Percentiles rank a stretch among this genome's conserved stretches.
Conservation (phyloP, 1,140 invertebrate species). For the Drosophila asahinai region DNA sequence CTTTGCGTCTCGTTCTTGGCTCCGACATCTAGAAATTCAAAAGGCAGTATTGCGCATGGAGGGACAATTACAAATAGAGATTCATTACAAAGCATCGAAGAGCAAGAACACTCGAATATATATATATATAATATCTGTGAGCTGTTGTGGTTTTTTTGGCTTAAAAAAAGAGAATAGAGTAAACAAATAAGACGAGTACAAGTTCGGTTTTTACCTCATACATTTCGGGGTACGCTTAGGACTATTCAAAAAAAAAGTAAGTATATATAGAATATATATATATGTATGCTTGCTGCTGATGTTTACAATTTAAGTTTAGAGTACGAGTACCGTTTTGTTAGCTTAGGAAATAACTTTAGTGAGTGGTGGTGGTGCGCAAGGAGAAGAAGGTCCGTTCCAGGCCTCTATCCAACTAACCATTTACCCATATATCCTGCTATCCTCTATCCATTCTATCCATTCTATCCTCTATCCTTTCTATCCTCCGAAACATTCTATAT, state of each 20-base stretch:
- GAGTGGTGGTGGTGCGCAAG: constrained; percentile 38
- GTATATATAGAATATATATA: constrained; percentile 40
- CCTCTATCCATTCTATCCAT: neutral
- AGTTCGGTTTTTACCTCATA: constrained; percentile 34
- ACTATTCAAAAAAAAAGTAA: constrained; percentile 66
- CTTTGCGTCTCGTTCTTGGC: constrained; percentile 27
- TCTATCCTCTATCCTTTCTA: constrained; percentile 1
- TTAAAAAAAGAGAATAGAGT: constrained; percentile 13
- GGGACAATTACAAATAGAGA: constrained; percentile 73
- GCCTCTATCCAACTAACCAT: constrained; percentile 4
- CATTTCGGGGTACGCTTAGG: constrained; percentile 51
- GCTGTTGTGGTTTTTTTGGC: constrained; percentile 3
- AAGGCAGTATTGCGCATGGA: constrained; percentile 81
- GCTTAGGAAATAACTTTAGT: constrained; percentile 66
- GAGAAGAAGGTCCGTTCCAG: constrained; percentile 16
- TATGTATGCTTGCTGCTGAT: constrained; percentile 23
- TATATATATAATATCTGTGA: constrained; percentile 9
- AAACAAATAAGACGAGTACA: constrained; percentile 15
- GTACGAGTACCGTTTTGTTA: constrained; percentile 58
- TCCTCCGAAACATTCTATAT: constrained; percentile 12
- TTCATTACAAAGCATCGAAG: constrained; percentile 66
- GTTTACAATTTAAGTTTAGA: constrained; percentile 36
- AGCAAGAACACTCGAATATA: constrained; percentile 36
- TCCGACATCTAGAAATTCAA: constrained; percentile 66
- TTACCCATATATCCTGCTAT: neutral